A percentile compares a stretch with the other conserved stretches of the same genome.
Evolutionary conservation across 2,113 vertebrate species (phyloP).

Genomic region (Sinosuthora webbiana): DNA sequence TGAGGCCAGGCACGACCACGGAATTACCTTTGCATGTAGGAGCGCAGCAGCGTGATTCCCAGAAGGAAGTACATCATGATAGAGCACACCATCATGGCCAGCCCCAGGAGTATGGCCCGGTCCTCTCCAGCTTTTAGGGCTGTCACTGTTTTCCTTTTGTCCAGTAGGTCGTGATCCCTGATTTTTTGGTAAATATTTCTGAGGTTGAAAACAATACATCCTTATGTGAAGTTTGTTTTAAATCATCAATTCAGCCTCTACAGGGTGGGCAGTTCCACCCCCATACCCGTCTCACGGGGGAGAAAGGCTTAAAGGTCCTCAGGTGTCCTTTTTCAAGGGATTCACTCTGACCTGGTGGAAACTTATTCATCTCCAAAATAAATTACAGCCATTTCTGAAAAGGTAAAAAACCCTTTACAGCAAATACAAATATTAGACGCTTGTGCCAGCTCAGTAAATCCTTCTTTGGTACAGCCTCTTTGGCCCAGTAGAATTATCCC

Average conservation of each 20-base stretch:
- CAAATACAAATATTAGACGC: background rate
- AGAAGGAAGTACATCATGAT: slow-evolving; percentile 95
- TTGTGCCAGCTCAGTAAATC: slow-evolving; percentile 19
- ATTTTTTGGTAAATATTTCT: slow-evolving; percentile 95
- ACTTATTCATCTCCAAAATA: slow-evolving; percentile 34
- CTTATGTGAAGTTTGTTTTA: slow-evolving; percentile 60
- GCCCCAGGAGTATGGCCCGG: slow-evolving; percentile 88
- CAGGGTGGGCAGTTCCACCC: slow-evolving; percentile 10
- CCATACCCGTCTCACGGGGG: background rate
- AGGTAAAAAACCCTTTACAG: background rate
- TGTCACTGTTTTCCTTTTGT: slow-evolving; percentile 94
- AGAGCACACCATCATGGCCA: slow-evolving; percentile 90
- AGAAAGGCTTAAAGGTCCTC: background rate
- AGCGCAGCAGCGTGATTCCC: slow-evolving; percentile 89
- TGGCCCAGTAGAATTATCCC: background rate
- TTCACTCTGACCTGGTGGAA: slow-evolving; percentile 54
- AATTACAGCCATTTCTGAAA: slow-evolving; percentile 34
- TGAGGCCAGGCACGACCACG: background rate
- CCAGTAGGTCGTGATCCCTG: slow-evolving; percentile 87
- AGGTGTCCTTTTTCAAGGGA: background rate
- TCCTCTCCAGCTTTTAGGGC: slow-evolving; percentile 93
- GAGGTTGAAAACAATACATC: slow-evolving; percentile 77
- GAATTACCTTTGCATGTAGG: slow-evolving; percentile 89
- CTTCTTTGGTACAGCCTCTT: background rate
- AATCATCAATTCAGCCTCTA: background rate